Base-by-base conservation (phyloP, 1,140 invertebrate genomes). In the Trichoplusia ni region DNA sequence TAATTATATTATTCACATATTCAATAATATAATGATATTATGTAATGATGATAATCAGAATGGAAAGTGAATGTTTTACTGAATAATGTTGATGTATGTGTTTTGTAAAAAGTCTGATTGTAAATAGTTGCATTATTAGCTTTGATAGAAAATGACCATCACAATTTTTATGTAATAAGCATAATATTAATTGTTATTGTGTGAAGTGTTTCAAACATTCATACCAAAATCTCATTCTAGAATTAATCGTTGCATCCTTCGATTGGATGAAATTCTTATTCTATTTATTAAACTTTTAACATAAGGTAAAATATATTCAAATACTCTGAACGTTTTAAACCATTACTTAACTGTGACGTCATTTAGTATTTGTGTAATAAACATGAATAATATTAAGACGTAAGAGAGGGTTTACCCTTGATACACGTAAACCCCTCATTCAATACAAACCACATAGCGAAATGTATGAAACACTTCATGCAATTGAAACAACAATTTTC, bases 91-190 rank as follows among this genome's bases (percentile, higher is more conserved):
- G 27, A 37, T 42, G 47, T 72, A 53, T 78, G 74, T 76, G 64
- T 73, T 65, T 73, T 86, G 82, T 86, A 83, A 79, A 85, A 88
- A 85, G 81, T 88, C 82, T 85, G 82, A 85, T 77, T 83, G 82
- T 85, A 86, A 70, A 82, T 88, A 85, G 69, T 75, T 62, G 67
- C 44, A 25, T 68, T 66, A 44, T 63, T 69, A 71, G 66, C 29
- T 21, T 58, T 73, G 35, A 61, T 67, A 66, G 68, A 42, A 67
- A 72, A 71, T 78, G 67, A 79, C 29, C 77, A 82, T 82, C 80
- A 82, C 77, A 82, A 82, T 77, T 68, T 73, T 69, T 69, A 65
- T 68, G 58, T 72, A 71, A 46, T 59, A 61, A 65, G 59, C 9
- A 16, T 73, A 71, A 63, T 66, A n/a, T n/a, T n/a, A n/a, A n/a